phyloP scores from a whole-genome alignment of 2,888 invertebrate species.

The Syrista parreyssii region DNA sequence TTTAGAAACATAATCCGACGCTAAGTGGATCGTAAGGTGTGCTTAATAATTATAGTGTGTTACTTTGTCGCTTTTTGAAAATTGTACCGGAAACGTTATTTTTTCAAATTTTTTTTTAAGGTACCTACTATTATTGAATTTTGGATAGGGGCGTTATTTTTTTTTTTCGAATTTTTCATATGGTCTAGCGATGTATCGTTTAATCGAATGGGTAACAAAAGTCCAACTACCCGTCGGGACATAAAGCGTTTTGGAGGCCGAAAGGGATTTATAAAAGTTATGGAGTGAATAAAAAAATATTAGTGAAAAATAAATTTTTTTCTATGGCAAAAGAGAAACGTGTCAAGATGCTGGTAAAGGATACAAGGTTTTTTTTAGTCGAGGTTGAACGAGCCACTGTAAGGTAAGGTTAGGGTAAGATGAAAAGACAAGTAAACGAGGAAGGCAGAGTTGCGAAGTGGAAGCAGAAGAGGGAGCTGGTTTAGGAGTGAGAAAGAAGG shows the following conservation, averaged over 20 bases:
- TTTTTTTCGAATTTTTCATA: too few species aligned
- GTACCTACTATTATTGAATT: too few species aligned
- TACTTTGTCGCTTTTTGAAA: neutral
- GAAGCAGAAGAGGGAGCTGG: neutral
- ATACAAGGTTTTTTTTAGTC: neutral
- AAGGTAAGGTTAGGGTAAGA: constrained; percentile 34
- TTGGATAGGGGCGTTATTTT: too few species aligned
- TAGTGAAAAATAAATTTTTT: neutral
- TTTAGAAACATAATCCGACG: neutral
- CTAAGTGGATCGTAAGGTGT: neutral
- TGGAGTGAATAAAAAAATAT: neutral
- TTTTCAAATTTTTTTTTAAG: neutral
- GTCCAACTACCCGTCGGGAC: too few species aligned
- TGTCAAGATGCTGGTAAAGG: neutral
- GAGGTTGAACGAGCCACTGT: neutral
- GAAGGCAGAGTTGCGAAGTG: constrained; percentile 20
- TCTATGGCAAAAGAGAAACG: neutral
- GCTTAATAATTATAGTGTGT: neutral
- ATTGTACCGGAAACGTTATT: neutral
- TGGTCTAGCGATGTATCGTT: too few species aligned
- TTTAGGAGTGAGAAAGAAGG: constrained; percentile 19
- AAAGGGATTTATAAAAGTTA: neutral
- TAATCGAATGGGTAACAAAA: too few species aligned
- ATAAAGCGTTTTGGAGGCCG: too few species aligned
- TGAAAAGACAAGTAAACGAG: constrained; percentile 25